Base-by-base conservation (phyloP, 2,797 vertebrate species). In the Pachyuromys duprasi region DNA sequence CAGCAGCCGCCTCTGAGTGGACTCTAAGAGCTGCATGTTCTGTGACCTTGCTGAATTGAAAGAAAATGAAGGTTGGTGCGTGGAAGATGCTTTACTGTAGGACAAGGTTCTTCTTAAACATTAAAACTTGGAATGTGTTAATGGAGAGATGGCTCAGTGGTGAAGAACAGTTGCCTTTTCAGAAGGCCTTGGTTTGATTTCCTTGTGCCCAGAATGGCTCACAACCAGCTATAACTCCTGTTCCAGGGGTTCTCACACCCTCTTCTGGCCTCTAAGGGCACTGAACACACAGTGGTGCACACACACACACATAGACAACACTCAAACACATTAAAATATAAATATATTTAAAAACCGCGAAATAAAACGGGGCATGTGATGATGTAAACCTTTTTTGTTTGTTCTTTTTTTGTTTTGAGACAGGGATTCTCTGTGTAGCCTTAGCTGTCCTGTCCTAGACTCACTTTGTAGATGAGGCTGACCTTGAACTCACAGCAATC, bases 41-140 rank as follows among this genome's bases (percentile, higher is more conserved):
- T 90, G 15, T 93, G 78, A 89, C 69, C 86, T 94, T 14, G 0
- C 62, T 12, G 65, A 95, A 83, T 76, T 45, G 36, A 33, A 91
- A 36, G n/a, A 69, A 78, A 76, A 22, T 93, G 63, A 90, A 86
- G 18, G 22, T n/a, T 88, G 78, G 33, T 62, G 31, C 76, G 17
- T 78, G 53, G 57, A 82, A 63, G 26, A 33, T 45, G 17, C 57
- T 88, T 53, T 22, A 31, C 83, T 84, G 36, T 74, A 65, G 55
- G 79, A 26, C 63, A 74, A 67, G 45, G 69, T 89, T 96, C 14
- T 17, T 45, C 83, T 89, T 70, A 91, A 93, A 49, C 74, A 24
- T 65, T 75, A 53, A 79, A 89, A 49, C 33, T 31, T 60, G n/a
- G 69, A 96, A n/a, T 88, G 49, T 11, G 8, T 49, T 49, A 49